Base-by-base conservation (phyloP, 2,888 invertebrate species). In the Leistus spinibarbis region DNA sequence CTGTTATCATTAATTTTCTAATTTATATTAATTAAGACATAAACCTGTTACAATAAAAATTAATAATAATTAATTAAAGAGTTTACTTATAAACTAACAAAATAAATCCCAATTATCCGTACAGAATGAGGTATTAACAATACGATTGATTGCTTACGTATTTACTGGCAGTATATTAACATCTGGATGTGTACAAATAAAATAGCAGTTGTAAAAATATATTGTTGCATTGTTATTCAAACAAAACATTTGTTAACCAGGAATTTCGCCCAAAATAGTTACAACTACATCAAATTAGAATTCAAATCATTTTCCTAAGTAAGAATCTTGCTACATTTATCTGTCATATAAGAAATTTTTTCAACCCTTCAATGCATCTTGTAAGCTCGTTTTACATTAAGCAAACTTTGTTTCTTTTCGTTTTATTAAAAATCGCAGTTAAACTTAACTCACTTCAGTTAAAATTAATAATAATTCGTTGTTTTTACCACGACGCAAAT, bases 91-190 rank as follows among this genome's bases (percentile, higher is more conserved):
- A 40, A 40, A 40, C 40, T 72, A 7, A 17, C 20, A 20, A 19
- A n/a, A 19, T 19, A 57, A 57, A 57, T 73, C 67, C 73, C 66
- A 60, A 73, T 60, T 22, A 67, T 60, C 40, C 40, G 7, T 40
- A 16, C 67, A 73, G 27, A 64, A 24, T 73, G 73, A 73, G 67
- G 67, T 73, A 73, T 71, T 40, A 71, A 71, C 71, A 54, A 56
- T 67, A 67, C 73, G 13, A 40, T 60, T 67, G 57, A 67, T 60
- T 73, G 57, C 66, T 72, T 57, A 72, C 19, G 27, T 72, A 72
- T 27, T 54, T 73, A 73, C 40, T 67, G 73, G 73, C 73, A 73
- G 73, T 73, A 67, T 66, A 60, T 40, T 5, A 40, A 40, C 40
- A 40, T 40, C 40, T 40, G 40, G 40, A 40, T 40, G 40, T 40